phyloP scores from a whole-genome alignment of 1,140 invertebrate species.

The Cepaea nemoralis region DNA sequence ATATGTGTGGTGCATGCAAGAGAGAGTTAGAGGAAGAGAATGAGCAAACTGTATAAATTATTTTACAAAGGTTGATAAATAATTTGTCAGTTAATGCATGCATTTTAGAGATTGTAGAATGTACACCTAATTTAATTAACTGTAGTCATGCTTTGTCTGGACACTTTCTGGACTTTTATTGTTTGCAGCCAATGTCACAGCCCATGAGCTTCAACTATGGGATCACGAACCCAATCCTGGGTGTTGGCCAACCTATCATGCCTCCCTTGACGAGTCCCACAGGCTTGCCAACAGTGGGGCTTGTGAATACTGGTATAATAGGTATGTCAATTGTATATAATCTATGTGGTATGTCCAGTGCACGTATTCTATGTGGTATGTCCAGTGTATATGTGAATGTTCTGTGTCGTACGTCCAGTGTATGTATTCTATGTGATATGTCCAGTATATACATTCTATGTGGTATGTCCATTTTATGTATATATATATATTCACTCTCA shows the following conservation, averaged over 20 bases:
- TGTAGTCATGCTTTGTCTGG: not conserved
- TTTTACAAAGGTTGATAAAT: not conserved
- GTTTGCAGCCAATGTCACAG: slow-evolving; percentile 8
- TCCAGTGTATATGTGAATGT: no score
- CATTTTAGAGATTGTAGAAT: not conserved
- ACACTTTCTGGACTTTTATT: not conserved
- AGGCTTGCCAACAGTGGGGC: not conserved
- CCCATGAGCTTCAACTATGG: slow-evolving; percentile 9
- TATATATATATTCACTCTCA: no score
- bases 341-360: no score
- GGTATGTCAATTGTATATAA: not conserved
- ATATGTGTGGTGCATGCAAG: no score
- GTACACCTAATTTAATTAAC: not conserved
- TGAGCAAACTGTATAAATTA: no score
- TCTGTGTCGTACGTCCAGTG: no score
- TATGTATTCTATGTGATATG: no score
- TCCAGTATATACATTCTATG: no score
- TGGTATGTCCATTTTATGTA: no score
- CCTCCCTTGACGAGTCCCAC: not conserved
- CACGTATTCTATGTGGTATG: no score
- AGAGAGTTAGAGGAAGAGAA: no score
- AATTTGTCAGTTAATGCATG: not conserved
- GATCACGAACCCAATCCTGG: not conserved
- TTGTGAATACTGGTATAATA: slow-evolving; percentile 13
- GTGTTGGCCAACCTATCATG: not conserved